Conservation (phyloP, 2,113 vertebrate genomes). For the Emydura subglobosa region DNA sequence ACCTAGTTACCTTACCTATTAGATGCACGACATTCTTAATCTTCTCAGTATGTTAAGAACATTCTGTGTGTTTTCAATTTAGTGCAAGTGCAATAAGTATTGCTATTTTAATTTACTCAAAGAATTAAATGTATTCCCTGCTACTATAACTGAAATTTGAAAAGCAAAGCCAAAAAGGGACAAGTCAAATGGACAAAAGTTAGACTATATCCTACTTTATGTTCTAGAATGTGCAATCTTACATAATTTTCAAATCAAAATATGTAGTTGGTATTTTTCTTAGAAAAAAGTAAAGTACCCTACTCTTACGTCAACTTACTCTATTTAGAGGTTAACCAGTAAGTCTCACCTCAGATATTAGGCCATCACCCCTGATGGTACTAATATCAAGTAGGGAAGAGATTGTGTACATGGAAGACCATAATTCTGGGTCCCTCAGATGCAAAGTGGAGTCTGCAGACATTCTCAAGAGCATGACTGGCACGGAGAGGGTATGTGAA, state of each 20-base stretch:
- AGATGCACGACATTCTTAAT: not conserved
- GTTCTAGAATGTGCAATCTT: not conserved
- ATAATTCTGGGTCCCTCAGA: not conserved
- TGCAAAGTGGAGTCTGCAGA: not conserved
- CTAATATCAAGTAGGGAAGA: not conserved
- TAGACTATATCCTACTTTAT: not conserved
- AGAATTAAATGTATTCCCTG: not conserved
- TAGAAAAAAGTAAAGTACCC: not conserved
- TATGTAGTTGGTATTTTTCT: not conserved
- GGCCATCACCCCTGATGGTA: not conserved
- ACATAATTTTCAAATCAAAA: not conserved
- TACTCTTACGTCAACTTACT: not conserved
- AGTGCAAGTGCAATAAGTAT: not conserved
- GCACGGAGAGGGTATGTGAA: not conserved
- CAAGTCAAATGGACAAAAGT: not conserved
- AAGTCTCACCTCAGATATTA: not conserved
- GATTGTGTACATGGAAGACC: not conserved
- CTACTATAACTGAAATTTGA: not conserved
- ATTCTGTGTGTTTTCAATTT: not conserved
- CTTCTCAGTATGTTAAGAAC: not conserved
- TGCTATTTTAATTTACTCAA: not conserved
- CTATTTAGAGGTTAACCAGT: not conserved
- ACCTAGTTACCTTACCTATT: not conserved
- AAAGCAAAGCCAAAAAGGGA: not conserved
- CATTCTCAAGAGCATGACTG: not conserved